phyloP scores from a whole-genome alignment of 2,797 vertebrate species.

The Macropodus opercularis region DNA sequence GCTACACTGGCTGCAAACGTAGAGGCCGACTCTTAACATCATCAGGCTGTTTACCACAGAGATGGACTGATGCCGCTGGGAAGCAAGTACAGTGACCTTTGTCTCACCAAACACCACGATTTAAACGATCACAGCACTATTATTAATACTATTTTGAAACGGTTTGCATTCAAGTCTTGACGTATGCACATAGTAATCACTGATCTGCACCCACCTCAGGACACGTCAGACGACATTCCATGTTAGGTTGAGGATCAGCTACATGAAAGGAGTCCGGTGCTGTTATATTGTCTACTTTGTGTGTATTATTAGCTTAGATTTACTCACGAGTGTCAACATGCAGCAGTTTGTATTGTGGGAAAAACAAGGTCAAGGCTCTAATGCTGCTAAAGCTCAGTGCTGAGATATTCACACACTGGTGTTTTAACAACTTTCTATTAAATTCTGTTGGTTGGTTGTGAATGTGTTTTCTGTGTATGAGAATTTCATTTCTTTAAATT shows the following conservation, averaged over 20 bases:
- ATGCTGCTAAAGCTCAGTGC: background rate
- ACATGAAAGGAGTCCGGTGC: slow-evolving; percentile 6
- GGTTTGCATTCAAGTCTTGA: background rate
- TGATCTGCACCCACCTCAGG: slow-evolving; percentile 21
- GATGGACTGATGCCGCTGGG: slow-evolving; percentile 4
- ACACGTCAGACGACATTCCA: slow-evolving; percentile 17
- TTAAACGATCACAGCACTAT: background rate
- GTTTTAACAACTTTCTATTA: no score
- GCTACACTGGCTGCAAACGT: background rate
- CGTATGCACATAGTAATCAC: slow-evolving; percentile 3
- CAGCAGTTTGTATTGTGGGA: background rate
- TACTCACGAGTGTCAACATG: slow-evolving; percentile 5
- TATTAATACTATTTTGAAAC: slow-evolving; percentile 13
- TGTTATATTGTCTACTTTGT: background rate
- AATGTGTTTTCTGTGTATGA: background rate
- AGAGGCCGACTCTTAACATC: background rate
- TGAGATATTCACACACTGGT: background rate
- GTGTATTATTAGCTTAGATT: background rate
- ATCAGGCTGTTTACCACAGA: slow-evolving; percentile 4
- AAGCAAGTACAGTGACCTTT: background rate
- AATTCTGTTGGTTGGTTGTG: background rate
- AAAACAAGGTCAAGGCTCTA: background rate
- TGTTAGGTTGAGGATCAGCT: slow-evolving; percentile 2
- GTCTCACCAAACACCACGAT: background rate
- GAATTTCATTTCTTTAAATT: no score